phyloP scores from a whole-genome alignment of 2,113 vertebrate genomes.

The Eudyptes chrysolophus region DNA sequence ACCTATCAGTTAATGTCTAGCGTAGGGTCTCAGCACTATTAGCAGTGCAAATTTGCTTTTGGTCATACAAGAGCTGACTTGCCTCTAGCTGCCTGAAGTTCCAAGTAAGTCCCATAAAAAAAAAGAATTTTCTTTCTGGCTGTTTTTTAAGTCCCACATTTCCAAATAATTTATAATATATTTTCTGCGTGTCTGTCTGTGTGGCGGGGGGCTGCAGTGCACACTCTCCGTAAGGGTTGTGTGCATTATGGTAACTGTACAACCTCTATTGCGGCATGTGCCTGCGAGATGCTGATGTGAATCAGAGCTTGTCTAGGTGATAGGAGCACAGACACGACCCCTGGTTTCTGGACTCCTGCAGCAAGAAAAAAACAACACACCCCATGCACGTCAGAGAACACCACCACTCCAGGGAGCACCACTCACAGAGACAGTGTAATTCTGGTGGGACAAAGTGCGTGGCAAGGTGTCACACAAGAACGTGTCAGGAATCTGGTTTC shows the following conservation, averaged over 20 bases:
- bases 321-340: rapidly evolving
- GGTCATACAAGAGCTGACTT: neutral
- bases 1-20: neutral
- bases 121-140: too few species aligned
- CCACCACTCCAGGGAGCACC: neutral
- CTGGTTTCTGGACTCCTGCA: neutral
- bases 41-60: neutral
- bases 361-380: neutral
- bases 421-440: neutral
- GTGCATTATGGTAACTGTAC: neutral
- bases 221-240: rapidly evolving
- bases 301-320: neutral
- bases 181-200: neutral
- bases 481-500: neutral
- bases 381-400: neutral
- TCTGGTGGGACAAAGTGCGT: neutral
- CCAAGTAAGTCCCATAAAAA: neutral
- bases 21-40: neutral
- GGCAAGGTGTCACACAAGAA: neutral
- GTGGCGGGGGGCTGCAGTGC: neutral
- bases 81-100: neutral
- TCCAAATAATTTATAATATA: neutral
- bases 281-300: neutral
- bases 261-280: rapidly evolving
- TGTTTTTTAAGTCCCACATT: neutral